These are phyloP conservation scores for Drosophila parabipectinata DNA, from an alignment of 1,140 invertebrate species.

Conservation along the genomic window DNA sequence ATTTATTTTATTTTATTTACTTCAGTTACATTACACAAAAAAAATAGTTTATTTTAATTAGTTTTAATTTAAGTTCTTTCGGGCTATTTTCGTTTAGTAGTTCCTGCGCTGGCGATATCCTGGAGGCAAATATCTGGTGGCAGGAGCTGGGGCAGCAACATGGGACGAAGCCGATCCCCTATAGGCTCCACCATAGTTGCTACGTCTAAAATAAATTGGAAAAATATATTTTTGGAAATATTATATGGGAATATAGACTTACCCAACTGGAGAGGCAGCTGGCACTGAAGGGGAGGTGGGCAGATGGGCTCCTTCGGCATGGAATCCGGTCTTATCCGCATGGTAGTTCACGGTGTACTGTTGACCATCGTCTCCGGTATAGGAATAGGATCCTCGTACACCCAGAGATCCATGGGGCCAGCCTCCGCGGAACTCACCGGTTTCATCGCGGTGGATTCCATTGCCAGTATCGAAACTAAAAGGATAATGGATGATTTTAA, in stretches of 20 bases:
- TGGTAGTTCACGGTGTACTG: constrained; percentile 90
- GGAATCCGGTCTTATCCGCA: constrained; percentile 86
- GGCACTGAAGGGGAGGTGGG: constrained; percentile 88
- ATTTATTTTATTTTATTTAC: neutral
- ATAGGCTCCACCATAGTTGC: constrained; percentile 50
- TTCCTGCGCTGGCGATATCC: constrained; percentile 68
- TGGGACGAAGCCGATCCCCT: constrained; percentile 48
- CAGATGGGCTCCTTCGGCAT: constrained; percentile 89
- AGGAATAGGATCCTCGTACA: constrained; percentile 88
- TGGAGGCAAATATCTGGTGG: constrained; percentile 62
- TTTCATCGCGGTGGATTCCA: constrained; percentile 86
- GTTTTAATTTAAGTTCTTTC: neutral
- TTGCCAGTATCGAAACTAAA: constrained; percentile 86
- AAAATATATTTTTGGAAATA: too few species aligned
- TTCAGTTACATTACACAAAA: neutral
- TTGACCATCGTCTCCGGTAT: constrained; percentile 86
- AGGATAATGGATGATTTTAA: too few species aligned
- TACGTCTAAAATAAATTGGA: constrained; percentile 16
- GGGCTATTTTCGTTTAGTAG: constrained; percentile 24
- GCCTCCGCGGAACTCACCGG: constrained; percentile 85
- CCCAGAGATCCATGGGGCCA: constrained; percentile 85
- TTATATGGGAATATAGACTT: too few species aligned
- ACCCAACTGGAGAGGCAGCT: constrained; percentile 50
- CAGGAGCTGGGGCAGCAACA: constrained; percentile 32
- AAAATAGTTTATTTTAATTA: neutral